Percentiles rank a stretch among this genome's conserved stretches.
Conservation (phyloP, 2,888 invertebrate species). For the Nipponacmea schrenckii region DNA sequence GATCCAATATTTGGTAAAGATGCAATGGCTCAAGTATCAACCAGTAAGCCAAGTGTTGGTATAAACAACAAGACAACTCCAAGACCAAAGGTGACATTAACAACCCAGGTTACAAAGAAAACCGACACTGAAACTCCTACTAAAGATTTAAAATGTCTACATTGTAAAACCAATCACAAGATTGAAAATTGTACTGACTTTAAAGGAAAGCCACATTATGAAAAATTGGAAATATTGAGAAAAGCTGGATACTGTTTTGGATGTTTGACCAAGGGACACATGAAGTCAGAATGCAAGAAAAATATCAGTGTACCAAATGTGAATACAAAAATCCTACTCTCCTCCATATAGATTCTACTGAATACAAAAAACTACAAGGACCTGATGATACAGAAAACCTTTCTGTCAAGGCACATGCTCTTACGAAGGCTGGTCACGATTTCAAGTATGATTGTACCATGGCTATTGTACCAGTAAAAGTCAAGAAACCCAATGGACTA, state of each 20-base stretch:
- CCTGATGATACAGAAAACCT: background rate
- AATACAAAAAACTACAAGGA: background rate
- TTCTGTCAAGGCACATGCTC: background rate
- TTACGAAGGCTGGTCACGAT: background rate
- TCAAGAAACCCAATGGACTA: background rate
- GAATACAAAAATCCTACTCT: background rate
- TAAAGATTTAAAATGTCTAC: no score
- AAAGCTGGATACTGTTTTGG: background rate
- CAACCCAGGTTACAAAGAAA: no score
- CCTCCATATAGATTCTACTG: background rate
- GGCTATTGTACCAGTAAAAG: conserved; percentile 21
- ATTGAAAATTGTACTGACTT: no score
- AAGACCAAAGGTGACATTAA: no score
- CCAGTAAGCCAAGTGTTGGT: no score
- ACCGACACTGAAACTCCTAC: no score
- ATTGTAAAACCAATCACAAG: no score
- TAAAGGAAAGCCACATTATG: no score
- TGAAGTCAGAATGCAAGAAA: background rate
- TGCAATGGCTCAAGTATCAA: no score
- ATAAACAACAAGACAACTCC: no score
- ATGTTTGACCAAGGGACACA: background rate
- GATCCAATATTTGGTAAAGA: no score
- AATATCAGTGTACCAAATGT: background rate
- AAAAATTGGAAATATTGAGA: background rate
- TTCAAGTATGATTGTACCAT: conserved; percentile 7